These are phyloP conservation scores for Leptopilina drosophilae DNA, from an alignment of 2,888 invertebrate species.

Conservation along the genomic window DNA sequence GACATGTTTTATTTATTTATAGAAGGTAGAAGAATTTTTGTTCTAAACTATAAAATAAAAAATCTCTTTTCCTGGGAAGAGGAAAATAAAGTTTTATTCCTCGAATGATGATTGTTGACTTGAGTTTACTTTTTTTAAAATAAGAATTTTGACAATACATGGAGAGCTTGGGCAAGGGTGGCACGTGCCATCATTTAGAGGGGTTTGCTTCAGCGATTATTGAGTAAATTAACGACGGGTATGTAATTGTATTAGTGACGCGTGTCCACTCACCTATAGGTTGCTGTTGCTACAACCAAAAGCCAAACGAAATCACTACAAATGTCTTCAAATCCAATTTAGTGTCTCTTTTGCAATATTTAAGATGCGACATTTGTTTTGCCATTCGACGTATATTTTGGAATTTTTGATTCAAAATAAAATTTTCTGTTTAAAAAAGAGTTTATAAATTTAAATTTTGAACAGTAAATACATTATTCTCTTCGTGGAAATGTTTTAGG, in stretches of 20 bases:
- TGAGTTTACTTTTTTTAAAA: not conserved
- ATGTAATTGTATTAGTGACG: constrained; percentile 74
- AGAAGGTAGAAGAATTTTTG: not conserved
- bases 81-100: too few relatives aligned
- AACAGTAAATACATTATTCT: too few relatives aligned
- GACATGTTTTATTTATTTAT: not conserved
- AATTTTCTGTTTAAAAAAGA: too few relatives aligned
- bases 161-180: constrained; percentile 45
- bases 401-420: too few relatives aligned
- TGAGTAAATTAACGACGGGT: constrained; percentile 74
- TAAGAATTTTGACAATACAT: constrained; percentile 13
- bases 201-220: constrained; percentile 71
- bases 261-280: constrained; percentile 67
- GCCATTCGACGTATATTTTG: too few relatives aligned
- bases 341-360: too few relatives aligned
- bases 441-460: too few relatives aligned
- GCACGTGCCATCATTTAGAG: constrained; percentile 73
- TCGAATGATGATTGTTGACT: not conserved
- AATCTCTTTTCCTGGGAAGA: too few relatives aligned
- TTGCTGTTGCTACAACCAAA: constrained; percentile 51
- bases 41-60: not conserved
- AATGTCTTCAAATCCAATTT: constrained; percentile 47
- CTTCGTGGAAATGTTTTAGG: too few relatives aligned
- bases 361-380: too few relatives aligned
- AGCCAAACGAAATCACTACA: constrained; percentile 49